A percentile compares a stretch with the other conserved stretches of the same genome.
phyloP scores from a whole-genome alignment of 2,113 vertebrate genomes.

The Mohoua ochrocephala region DNA sequence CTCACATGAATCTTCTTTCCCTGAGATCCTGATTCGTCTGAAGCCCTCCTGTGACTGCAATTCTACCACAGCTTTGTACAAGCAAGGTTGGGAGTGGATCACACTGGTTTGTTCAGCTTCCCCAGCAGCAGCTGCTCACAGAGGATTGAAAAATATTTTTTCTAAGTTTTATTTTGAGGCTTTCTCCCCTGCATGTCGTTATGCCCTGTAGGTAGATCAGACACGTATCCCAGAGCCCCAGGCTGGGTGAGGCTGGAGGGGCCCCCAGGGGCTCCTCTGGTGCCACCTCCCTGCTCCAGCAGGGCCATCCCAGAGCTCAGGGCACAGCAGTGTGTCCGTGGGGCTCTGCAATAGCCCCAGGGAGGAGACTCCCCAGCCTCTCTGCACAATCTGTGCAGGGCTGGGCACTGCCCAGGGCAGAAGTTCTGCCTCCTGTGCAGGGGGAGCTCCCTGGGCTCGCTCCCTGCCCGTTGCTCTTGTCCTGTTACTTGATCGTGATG shows the following conservation, averaged over 20 bases:
- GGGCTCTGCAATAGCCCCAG: not conserved
- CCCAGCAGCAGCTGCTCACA: not conserved
- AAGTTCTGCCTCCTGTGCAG: not conserved
- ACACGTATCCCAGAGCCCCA: rapidly evolving
- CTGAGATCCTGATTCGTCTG: not conserved
- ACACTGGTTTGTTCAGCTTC: not conserved
- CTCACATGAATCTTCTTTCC: not conserved
- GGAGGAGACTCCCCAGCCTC: not conserved
- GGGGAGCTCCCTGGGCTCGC: not conserved
- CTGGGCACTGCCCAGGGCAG: not conserved
- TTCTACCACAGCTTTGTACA: not conserved
- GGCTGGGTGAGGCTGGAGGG: not conserved
- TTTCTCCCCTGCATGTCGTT: not conserved
- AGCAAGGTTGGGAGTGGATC: rapidly evolving
- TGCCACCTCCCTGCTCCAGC: not conserved
- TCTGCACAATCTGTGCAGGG: not conserved
- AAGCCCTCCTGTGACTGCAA: not conserved
- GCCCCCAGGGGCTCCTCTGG: not conserved
- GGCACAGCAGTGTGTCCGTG: not conserved
- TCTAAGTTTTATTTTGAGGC: not conserved
- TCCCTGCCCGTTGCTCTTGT: rapidly evolving
- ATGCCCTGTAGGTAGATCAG: not conserved
- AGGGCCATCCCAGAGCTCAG: not conserved
- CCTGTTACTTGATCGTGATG: not conserved
- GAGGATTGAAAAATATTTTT: not conserved